These are phyloP conservation scores for Pogonomyrmex barbatus DNA, from an alignment of 1,140 invertebrate species.

Conservation along the genomic window DNA sequence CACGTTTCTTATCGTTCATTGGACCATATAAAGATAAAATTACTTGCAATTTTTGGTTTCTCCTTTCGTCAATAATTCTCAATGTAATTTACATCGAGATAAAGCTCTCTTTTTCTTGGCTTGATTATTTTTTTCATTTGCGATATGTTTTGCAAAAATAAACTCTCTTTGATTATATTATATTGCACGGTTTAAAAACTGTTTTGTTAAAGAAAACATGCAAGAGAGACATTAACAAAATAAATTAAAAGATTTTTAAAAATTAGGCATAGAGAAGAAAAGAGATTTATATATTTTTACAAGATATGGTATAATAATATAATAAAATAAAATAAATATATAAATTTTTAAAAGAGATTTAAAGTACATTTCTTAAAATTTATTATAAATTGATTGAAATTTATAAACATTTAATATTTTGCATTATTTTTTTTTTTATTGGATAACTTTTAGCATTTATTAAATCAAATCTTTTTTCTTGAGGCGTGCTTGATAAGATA, in stretches of 20 bases:
- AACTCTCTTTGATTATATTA: not conserved
- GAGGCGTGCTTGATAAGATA: not conserved
- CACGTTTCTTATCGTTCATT: slow-evolving; percentile 48
- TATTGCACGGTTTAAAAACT: not conserved
- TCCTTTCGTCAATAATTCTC: not conserved
- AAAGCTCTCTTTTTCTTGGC: not conserved
- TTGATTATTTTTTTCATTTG: slow-evolving; percentile 7
- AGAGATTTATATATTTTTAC: not conserved
- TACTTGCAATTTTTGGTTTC: slow-evolving; percentile 20
- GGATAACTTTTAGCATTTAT: not conserved
- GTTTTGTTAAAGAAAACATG: not conserved
- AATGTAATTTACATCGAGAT: not conserved
- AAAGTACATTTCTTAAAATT: not conserved
- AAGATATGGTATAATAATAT: too few species aligned
- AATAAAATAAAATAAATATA: not conserved
- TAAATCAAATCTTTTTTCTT: not conserved
- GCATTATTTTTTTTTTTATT: not conserved
- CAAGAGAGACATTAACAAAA: not conserved
- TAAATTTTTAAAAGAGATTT: not conserved
- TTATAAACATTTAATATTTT: not conserved
- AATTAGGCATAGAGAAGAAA: not conserved
- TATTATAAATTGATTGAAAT: slow-evolving; percentile 5
- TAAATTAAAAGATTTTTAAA: not conserved
- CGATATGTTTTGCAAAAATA: not conserved
- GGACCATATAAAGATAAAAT: slow-evolving; percentile 45